phyloP scores from a whole-genome alignment of 2,888 invertebrate species.

The Eupithecia inturbata region DNA sequence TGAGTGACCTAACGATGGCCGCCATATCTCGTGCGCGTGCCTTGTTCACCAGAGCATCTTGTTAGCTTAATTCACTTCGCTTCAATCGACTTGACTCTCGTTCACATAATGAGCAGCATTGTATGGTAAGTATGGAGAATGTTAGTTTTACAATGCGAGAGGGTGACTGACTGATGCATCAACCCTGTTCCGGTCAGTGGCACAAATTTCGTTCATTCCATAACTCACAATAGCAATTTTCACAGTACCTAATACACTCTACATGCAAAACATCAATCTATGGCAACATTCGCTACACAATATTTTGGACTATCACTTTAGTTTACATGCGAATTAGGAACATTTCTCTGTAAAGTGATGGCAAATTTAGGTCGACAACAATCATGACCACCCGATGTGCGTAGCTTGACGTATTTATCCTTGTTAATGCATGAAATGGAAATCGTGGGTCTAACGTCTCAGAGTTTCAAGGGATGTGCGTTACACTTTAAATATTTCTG shows the following conservation, averaged over 20 bases:
- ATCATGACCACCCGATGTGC: constrained; percentile 56
- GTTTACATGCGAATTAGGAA: constrained; percentile 20
- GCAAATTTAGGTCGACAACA: constrained; percentile 56
- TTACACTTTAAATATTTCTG: constrained; percentile 36
- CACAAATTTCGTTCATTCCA: constrained; percentile 5
- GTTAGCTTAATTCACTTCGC: constrained; percentile 57
- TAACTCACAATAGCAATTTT: background rate
- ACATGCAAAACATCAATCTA: background rate
- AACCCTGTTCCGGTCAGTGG: constrained; percentile 21
- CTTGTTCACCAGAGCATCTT: constrained; percentile 51
- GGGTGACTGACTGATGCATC: constrained; percentile 22
- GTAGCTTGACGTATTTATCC: constrained; percentile 56
- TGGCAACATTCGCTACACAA: background rate
- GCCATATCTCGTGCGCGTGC: constrained; percentile 54
- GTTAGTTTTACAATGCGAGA: constrained; percentile 6
- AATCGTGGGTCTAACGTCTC: constrained; percentile 43
- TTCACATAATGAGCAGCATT: constrained; percentile 35
- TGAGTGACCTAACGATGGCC: constrained; percentile 59
- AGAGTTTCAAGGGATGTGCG: constrained; percentile 26
- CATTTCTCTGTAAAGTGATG: constrained; percentile 34
- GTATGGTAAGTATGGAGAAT: constrained; percentile 22
- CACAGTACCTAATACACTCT: background rate
- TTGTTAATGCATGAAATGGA: constrained; percentile 61
- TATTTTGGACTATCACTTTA: background rate
- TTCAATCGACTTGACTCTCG: constrained; percentile 43